Evolutionary conservation across 2,113 vertebrate genomes (phyloP).

Genomic region (Aptenodytes forsteri): DNA sequence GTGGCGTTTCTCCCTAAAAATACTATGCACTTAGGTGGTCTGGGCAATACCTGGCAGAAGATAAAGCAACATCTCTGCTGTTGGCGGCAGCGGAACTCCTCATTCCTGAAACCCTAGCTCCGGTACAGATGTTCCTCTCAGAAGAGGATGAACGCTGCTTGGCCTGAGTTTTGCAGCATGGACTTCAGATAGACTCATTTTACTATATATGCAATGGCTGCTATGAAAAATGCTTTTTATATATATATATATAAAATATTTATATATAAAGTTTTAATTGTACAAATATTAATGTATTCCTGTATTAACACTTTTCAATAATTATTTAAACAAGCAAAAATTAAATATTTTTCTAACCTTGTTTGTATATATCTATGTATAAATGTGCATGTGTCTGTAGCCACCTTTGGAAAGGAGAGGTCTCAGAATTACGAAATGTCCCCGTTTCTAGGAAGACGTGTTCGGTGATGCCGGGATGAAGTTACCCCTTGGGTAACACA

Average conservation of each 20-base stretch:
- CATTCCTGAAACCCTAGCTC: constrained; percentile 6
- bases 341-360: constrained; percentile 83
- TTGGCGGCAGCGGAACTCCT: constrained; percentile 21
- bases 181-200: constrained; percentile 10
- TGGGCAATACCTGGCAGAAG: constrained; percentile 38
- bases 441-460: neutral
- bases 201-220: constrained; percentile 74
- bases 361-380: constrained; percentile 74
- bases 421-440: neutral
- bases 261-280: constrained; percentile 75
- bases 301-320: constrained; percentile 76
- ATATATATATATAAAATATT: constrained; percentile 58
- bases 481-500: neutral
- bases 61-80: constrained; percentile 5
- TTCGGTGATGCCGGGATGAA: constrained; percentile 30
- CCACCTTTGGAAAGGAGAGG: neutral
- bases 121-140: constrained; percentile 31
- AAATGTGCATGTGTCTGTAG: constrained; percentile 40
- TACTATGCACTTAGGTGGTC: constrained; percentile 76
- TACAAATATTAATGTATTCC: constrained; percentile 77
- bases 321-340: constrained; percentile 81
- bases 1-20: neutral
- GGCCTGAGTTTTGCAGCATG: constrained; percentile 31
- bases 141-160: constrained; percentile 46
- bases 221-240: constrained; percentile 71